These are phyloP conservation scores for Chrysaora quinquecirrha DNA, from an alignment of 30 jellyfish, hydroid and myxozoan species.

Conservation along the genomic window DNA sequence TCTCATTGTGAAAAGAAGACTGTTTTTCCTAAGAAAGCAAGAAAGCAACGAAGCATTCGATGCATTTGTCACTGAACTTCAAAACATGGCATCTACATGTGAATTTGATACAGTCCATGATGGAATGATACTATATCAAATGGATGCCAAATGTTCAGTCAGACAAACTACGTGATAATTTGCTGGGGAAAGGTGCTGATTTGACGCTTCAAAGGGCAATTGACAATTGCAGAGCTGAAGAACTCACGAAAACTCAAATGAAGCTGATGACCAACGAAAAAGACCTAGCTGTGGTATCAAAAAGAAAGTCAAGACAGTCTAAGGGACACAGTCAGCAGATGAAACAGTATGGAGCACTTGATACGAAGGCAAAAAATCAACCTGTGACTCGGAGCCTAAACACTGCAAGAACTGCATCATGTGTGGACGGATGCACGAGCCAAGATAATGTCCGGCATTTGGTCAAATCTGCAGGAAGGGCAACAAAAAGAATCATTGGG, in stretches of 20 bases:
- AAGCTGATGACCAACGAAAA: background rate
- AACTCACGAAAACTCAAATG: background rate
- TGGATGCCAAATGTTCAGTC: background rate
- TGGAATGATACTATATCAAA: background rate
- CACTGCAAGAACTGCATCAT: background rate
- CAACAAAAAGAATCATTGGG: slow-evolving; percentile 23
- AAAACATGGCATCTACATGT: background rate
- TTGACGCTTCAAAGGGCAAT: background rate
- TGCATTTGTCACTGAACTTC: background rate
- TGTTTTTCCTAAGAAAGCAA: background rate
- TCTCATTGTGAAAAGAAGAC: background rate
- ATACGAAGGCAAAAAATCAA: background rate
- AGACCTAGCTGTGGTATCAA: background rate
- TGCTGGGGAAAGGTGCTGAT: background rate
- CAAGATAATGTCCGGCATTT: slow-evolving; percentile 44
- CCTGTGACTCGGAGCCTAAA: no score
- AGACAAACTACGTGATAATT: no score
- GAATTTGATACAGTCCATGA: background rate
- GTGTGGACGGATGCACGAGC: slow-evolving; percentile 10
- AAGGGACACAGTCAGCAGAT: background rate
- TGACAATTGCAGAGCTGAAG: background rate
- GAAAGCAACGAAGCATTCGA: background rate
- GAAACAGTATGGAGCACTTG: background rate
- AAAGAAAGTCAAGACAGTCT: no score
- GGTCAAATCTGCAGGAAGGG: slow-evolving; percentile 26